Evolutionary conservation across 2,113 vertebrate species (phyloP).

Genomic region (Hipposideros armiger): DNA sequence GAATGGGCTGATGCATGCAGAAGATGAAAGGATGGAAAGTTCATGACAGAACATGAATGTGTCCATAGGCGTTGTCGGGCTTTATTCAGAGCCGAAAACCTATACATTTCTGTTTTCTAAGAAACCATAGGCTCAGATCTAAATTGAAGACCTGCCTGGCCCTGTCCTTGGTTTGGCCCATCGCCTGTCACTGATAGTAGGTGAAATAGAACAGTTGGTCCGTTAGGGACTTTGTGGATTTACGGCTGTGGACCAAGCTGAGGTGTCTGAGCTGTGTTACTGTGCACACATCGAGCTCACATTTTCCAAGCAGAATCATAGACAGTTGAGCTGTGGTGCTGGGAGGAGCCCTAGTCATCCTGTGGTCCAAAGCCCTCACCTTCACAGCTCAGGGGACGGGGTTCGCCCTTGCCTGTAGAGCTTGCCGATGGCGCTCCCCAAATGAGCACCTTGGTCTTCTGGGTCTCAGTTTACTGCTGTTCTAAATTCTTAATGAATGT

Average conservation of each 20-base stretch:
- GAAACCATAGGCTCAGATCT: background rate
- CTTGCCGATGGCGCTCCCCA: background rate
- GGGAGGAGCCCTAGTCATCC: fast-evolving
- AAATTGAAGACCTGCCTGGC: background rate
- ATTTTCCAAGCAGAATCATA: background rate
- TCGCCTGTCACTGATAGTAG: background rate
- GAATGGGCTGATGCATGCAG: background rate
- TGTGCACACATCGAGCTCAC: background rate
- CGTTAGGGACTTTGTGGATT: background rate
- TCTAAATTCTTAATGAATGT: background rate
- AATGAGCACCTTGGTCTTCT: background rate
- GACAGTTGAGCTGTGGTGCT: no score
- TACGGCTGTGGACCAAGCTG: no score
- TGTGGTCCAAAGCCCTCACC: fast-evolving
- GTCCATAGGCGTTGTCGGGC: no score
- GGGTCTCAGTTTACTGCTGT: background rate
- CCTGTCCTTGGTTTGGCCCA: background rate
- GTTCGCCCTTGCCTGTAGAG: background rate
- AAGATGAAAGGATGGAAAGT: background rate
- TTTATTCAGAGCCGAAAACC: background rate
- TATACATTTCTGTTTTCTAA: background rate
- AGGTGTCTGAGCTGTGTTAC: background rate
- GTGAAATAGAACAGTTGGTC: background rate
- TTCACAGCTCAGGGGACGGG: fast-evolving
- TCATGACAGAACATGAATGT: background rate